A percentile compares a stretch with the other conserved stretches of the same genome.
Conservation (phyloP, 2,113 vertebrate genomes). For the Gymnocephalus cernua region DNA sequence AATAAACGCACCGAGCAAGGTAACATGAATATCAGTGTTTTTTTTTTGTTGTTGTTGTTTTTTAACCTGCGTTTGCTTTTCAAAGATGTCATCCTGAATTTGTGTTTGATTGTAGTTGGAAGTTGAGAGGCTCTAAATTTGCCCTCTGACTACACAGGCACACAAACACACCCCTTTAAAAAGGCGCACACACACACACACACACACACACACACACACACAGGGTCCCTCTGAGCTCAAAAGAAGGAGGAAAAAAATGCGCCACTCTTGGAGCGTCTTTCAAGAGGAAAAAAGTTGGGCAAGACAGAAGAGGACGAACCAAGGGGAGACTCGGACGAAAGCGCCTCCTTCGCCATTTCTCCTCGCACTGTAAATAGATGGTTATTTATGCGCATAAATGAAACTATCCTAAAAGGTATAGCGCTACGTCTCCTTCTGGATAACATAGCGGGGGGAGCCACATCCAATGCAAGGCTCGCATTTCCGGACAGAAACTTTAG, state of each 20-base stretch:
- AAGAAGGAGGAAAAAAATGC: conserved; percentile 80
- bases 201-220: conserved; percentile 49
- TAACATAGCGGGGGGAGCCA: conserved; percentile 52
- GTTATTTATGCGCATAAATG: conserved; percentile 71
- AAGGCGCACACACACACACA: conserved; percentile 31
- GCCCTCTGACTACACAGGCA: conserved; percentile 52
- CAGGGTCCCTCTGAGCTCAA: conserved; percentile 78
- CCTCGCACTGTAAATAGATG: conserved; percentile 59
- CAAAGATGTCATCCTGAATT: conserved; percentile 30
- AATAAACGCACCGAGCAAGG: neutral
- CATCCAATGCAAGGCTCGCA: conserved; percentile 40
- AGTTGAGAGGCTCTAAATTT: conserved; percentile 69
- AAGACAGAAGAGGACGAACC: conserved; percentile 75
- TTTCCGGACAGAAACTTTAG: conserved; percentile 48
- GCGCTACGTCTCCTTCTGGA: conserved; percentile 58
- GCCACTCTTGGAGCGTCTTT: conserved; percentile 82
- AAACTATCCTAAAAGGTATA: conserved; percentile 49
- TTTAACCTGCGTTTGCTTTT: neutral
- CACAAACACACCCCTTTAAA: conserved; percentile 73
- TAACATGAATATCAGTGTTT: neutral
- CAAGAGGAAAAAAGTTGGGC: conserved; percentile 78
- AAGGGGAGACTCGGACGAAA: conserved; percentile 72
- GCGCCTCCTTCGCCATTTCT: conserved; percentile 62
- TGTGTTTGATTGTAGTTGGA: conserved; percentile 64
- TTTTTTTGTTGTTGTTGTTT: conserved; percentile 2